phyloP scores from a whole-genome alignment of 1,140 invertebrate species.

The Trissolcus basalis region DNA sequence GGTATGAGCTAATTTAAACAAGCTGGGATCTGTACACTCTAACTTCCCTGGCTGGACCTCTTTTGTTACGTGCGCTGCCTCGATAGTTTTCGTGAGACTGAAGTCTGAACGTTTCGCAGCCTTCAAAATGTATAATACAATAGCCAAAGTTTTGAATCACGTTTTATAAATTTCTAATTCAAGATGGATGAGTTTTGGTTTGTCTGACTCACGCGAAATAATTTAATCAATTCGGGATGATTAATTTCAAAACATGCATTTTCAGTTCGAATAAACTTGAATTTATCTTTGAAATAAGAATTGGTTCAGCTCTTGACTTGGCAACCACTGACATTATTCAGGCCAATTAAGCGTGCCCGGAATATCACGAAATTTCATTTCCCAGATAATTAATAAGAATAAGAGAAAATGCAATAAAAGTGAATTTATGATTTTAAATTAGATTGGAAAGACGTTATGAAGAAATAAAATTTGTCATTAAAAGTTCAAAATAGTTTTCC shows the following conservation, averaged over 20 bases:
- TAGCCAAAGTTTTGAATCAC: too few relatives aligned
- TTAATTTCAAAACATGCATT: background rate
- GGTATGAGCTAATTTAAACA: slow-evolving; percentile 35
- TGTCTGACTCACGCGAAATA: slow-evolving; percentile 3
- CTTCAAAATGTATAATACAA: slow-evolving; percentile 61
- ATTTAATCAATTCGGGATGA: slow-evolving; percentile 1
- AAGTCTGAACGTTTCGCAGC: slow-evolving; percentile 81
- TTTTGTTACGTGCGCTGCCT: slow-evolving; percentile 80
- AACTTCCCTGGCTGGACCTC: slow-evolving; percentile 79
- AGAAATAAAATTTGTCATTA: too few relatives aligned
- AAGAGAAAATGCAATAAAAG: too few relatives aligned
- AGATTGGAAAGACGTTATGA: too few relatives aligned
- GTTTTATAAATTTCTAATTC: too few relatives aligned
- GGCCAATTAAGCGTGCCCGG: slow-evolving; percentile 14
- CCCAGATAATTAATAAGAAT: too few relatives aligned
- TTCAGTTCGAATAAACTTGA: background rate
- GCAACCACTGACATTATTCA: slow-evolving; percentile 20
- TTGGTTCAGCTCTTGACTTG: slow-evolving; percentile 29
- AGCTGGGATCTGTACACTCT: slow-evolving; percentile 74
- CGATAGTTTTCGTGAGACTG: slow-evolving; percentile 81
- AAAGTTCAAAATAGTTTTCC: too few relatives aligned
- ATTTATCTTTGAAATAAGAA: slow-evolving; percentile 6
- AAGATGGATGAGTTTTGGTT: too few relatives aligned
- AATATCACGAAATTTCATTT: slow-evolving; percentile 9
- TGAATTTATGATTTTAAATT: too few relatives aligned